A percentile compares a stretch with the other conserved stretches of the same genome.
Evolutionary conservation across 64 coral and sea anemone genomes (phyloP).

Genomic region (Anthopleura sola): DNA sequence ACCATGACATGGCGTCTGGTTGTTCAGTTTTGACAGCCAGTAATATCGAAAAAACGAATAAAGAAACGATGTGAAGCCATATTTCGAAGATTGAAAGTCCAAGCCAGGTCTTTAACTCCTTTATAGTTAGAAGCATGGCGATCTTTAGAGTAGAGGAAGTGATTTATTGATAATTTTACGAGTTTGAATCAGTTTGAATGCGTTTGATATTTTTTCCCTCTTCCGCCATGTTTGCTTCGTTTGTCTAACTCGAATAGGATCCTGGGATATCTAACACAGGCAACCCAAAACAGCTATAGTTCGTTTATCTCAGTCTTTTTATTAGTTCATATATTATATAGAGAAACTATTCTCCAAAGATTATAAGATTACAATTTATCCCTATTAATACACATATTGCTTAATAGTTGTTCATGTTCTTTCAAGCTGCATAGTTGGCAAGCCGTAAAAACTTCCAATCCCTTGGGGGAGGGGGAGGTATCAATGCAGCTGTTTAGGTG

Average conservation of each 20-base stretch:
- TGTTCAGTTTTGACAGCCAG: slow-evolving; percentile 83
- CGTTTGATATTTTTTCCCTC: not conserved
- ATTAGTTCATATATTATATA: no score
- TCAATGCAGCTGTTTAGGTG: no score
- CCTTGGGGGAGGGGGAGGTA: no score
- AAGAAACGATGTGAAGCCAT: slow-evolving; percentile 74
- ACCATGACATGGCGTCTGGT: slow-evolving; percentile 59
- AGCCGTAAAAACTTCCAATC: no score
- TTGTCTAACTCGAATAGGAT: not conserved
- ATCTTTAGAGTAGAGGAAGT: not conserved
- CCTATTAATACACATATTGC: no score
- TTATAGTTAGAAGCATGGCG: slow-evolving; percentile 84
- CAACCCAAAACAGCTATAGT: no score
- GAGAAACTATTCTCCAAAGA: no score
- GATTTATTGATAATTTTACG: not conserved
- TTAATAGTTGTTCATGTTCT: no score
- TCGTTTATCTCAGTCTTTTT: no score
- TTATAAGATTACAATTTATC: no score
- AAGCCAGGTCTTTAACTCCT: slow-evolving; percentile 88
- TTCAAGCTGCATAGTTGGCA: no score
- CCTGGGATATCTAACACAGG: not conserved
- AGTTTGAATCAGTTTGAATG: not conserved
- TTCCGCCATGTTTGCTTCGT: not conserved
- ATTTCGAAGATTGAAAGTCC: slow-evolving; percentile 93
- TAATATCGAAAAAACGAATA: slow-evolving; percentile 88